Conservation (phyloP, 2,113 vertebrate genomes). For the Cynocephalus volans region DNA sequence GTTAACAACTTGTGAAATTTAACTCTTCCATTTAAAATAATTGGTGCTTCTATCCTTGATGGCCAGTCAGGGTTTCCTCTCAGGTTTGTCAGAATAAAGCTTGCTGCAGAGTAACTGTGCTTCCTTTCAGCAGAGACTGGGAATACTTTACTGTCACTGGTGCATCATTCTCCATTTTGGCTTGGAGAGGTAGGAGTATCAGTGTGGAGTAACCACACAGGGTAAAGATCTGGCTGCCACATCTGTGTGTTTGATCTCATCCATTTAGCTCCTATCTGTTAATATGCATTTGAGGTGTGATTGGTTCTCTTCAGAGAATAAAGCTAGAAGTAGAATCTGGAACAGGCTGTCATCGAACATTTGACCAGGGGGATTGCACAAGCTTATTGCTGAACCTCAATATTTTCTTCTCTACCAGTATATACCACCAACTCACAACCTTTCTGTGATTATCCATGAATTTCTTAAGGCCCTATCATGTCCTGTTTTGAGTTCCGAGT, state of each 20-base stretch:
- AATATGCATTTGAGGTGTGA: background rate
- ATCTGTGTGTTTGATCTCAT: background rate
- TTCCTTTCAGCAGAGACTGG: background rate
- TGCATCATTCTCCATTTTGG: background rate
- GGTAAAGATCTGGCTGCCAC: background rate
- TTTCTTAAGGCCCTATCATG: background rate
- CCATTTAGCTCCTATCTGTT: background rate
- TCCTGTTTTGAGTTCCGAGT: background rate
- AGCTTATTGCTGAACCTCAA: background rate
- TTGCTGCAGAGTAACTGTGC: background rate
- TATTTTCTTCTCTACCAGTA: background rate
- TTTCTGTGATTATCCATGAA: background rate
- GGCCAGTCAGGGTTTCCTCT: background rate
- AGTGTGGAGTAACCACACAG: background rate
- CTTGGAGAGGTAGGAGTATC: background rate
- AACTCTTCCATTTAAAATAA: constrained; percentile 21
- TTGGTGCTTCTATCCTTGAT: background rate
- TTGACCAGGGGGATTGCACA: background rate
- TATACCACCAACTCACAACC: too few relatives aligned
- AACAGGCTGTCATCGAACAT: background rate
- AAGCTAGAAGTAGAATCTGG: background rate
- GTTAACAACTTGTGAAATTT: background rate
- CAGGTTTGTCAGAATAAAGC: background rate
- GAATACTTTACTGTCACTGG: background rate
- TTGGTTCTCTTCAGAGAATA: background rate